Conservation (phyloP, 1,140 invertebrate species). For the Microplitis demolitor region DNA sequence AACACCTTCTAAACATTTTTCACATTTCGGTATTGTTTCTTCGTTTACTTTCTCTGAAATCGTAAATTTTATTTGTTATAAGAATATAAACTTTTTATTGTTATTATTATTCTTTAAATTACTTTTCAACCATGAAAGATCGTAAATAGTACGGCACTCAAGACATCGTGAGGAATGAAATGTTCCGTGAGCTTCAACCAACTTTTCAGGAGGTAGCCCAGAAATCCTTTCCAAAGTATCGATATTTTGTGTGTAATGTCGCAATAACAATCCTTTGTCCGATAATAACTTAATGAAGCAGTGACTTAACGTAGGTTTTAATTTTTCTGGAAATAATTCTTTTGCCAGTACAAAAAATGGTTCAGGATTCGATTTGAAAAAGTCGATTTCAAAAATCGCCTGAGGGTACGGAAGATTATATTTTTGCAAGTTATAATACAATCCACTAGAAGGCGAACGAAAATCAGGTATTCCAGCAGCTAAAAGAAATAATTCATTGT, state of each 20-base stretch:
- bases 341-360: slow-evolving; percentile 88
- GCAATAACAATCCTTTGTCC: slow-evolving; percentile 78
- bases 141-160: slow-evolving; percentile 75
- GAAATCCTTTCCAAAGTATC: slow-evolving; percentile 89
- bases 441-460: slow-evolving; percentile 85
- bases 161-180: slow-evolving; percentile 89
- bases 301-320: slow-evolving; percentile 82
- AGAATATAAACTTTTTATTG: neutral
- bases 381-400: slow-evolving; percentile 92
- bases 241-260: slow-evolving; percentile 94
- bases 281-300: slow-evolving; percentile 82
- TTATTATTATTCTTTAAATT: slow-evolving; percentile 17
- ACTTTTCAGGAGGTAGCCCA: slow-evolving; percentile 81
- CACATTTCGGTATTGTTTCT: slow-evolving; percentile 77
- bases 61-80: neutral
- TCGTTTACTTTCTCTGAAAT: slow-evolving; percentile 73
- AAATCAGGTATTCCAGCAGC: slow-evolving; percentile 95
- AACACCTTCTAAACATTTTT: slow-evolving; percentile 71
- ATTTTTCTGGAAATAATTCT: slow-evolving; percentile 81
- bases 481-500: slow-evolving; percentile 46
- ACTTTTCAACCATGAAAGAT: slow-evolving; percentile 84
- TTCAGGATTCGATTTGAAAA: slow-evolving; percentile 79
- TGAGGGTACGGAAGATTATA: slow-evolving; percentile 93
- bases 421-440: slow-evolving; percentile 92
- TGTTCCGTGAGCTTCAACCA: slow-evolving; percentile 94